phyloP scores from a whole-genome alignment of 2,113 vertebrate genomes.

The Strix aluco region DNA sequence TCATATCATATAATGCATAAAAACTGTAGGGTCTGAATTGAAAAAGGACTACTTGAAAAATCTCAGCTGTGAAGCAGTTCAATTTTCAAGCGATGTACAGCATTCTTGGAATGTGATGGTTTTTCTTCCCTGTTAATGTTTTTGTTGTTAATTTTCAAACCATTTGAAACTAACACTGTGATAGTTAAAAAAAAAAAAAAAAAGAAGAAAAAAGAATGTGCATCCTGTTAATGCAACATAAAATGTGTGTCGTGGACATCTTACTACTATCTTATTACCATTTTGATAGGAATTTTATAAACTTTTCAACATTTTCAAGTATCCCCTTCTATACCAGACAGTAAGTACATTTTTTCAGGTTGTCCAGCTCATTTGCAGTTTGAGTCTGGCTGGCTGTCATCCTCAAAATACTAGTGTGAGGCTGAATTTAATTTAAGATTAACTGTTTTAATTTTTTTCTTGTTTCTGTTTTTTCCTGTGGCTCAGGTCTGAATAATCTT shows the following conservation, averaged over 20 bases:
- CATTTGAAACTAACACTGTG: neutral
- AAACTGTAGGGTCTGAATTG: neutral
- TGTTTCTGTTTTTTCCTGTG: neutral
- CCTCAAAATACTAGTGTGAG: neutral
- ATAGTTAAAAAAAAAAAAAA: neutral
- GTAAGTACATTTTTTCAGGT: neutral
- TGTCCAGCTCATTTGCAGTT: neutral
- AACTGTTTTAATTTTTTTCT: neutral
- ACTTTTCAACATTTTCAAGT: neutral
- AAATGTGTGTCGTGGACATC: neutral
- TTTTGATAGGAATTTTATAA: neutral
- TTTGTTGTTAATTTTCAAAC: neutral
- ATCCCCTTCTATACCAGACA: neutral
- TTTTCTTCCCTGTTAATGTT: neutral
- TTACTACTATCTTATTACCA: neutral
- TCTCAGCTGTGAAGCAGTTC: neutral
- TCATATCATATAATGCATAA: neutral
- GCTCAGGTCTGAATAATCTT: neutral
- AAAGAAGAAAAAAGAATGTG: neutral
- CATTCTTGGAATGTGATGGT: neutral
- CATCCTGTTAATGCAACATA: neutral
- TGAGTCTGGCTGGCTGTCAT: neutral
- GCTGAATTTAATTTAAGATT: neutral
- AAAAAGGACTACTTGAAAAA: neutral
- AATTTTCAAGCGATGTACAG: neutral